Conservation (phyloP, 1,140 invertebrate genomes). For the Euura lappo region DNA sequence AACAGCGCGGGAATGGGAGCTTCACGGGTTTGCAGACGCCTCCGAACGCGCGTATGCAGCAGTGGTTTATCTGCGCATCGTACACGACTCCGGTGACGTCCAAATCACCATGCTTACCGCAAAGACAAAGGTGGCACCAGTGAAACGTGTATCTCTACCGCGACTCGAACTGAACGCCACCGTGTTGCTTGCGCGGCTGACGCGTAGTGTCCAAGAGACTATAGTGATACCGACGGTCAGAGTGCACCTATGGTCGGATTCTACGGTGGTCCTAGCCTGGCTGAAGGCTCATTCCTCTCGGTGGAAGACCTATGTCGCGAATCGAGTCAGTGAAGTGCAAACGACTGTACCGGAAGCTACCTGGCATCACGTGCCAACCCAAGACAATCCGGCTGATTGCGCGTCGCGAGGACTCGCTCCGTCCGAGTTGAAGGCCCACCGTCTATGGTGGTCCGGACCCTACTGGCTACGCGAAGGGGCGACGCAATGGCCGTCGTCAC, state of each 20-base stretch:
- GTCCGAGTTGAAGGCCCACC: neutral
- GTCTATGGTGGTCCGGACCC: slow-evolving; percentile 15
- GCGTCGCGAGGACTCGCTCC: slow-evolving; percentile 18
- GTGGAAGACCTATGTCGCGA: slow-evolving; percentile 30
- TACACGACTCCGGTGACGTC: slow-evolving; percentile 6
- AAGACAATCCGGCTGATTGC: slow-evolving; percentile 30
- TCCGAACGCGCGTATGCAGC: slow-evolving; percentile 24
- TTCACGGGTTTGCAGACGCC: slow-evolving; percentile 31
- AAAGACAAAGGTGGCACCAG: too few relatives aligned
- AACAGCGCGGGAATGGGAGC: slow-evolving; percentile 8
- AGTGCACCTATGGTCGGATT: slow-evolving; percentile 21
- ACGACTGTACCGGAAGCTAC: neutral
- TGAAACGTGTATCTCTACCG: slow-evolving; percentile 29
- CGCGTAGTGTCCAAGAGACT: neutral
- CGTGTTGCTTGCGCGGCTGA: slow-evolving; percentile 17
- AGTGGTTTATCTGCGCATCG: slow-evolving; percentile 15
- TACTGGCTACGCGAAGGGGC: slow-evolving; percentile 6
- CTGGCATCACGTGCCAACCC: slow-evolving; percentile 26
- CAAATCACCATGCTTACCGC: slow-evolving; percentile 24
- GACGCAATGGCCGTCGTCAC: slow-evolving; percentile 7
- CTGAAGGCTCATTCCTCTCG: slow-evolving; percentile 21
- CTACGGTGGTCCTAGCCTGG: slow-evolving; percentile 28
- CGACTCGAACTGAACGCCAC: slow-evolving; percentile 30
- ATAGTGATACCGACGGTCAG: neutral
- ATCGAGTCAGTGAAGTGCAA: slow-evolving; percentile 25